Conservation (phyloP, 2,113 vertebrate genomes). For the Dasyprocta punctata region DNA sequence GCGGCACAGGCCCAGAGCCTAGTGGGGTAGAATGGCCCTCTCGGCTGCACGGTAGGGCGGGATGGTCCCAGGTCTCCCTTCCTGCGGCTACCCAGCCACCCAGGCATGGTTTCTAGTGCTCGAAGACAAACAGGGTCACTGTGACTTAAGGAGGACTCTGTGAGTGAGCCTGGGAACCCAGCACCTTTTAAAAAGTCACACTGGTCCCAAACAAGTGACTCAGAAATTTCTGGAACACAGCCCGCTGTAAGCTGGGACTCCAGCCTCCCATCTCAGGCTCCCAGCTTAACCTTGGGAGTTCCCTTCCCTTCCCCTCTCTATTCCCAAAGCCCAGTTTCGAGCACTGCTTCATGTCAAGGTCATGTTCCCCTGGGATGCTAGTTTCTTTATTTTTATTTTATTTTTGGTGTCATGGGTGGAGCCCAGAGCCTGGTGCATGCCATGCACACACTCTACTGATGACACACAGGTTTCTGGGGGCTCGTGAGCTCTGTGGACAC, state of each 20-base stretch:
- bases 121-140: not conserved
- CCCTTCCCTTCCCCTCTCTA: not conserved
- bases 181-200: constrained; percentile 60
- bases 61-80: not conserved
- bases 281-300: not conserved
- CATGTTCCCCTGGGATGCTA: constrained; percentile 4
- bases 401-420: not conserved
- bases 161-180: constrained; percentile 58
- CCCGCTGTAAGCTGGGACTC: constrained; percentile 18
- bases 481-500: not conserved
- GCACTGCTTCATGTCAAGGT: not conserved
- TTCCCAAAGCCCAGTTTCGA: constrained; percentile 6
- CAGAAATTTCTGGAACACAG: constrained; percentile 67
- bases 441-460: too few species aligned
- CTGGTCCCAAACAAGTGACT: constrained; percentile 71
- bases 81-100: not conserved
- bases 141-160: not conserved
- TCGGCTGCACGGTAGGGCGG: not conserved
- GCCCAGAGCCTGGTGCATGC: not conserved
- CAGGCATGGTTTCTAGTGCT: not conserved
- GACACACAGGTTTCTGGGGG: not conserved
- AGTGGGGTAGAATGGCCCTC: not conserved
- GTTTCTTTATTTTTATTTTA: not conserved
- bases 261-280: constrained; percentile 45
- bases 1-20: not conserved